These are phyloP conservation scores for Sitta carolinensis DNA, from an alignment of 2,797 vertebrate genomes.

Conservation along the genomic window DNA sequence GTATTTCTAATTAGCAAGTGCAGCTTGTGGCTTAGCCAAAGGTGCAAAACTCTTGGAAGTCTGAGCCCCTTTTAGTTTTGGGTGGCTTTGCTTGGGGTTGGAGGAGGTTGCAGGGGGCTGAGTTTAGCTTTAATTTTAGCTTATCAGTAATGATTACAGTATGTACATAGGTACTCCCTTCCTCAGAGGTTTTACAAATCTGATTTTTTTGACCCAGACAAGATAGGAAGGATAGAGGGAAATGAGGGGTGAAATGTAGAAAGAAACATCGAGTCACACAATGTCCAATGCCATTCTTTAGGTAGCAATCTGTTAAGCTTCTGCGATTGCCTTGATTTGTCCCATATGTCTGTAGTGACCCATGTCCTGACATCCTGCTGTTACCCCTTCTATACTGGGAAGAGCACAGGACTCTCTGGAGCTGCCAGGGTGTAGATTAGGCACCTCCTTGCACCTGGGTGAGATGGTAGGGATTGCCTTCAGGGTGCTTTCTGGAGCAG, in stretches of 20 bases:
- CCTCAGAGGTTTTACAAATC: neutral
- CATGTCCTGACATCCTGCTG: neutral
- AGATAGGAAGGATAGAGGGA: neutral
- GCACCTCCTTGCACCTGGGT: neutral
- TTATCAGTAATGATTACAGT: neutral
- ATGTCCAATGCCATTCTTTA: neutral
- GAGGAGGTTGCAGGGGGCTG: neutral
- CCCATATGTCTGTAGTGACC: neutral
- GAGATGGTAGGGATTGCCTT: neutral
- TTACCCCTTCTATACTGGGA: fast-evolving
- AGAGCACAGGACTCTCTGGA: neutral
- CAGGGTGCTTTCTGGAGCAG: neutral
- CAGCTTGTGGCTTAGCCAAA: neutral
- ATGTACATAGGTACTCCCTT: neutral
- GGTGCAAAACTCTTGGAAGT: neutral
- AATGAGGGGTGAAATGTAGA: neutral
- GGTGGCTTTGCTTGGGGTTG: neutral
- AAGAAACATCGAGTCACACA: neutral
- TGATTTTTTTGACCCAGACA: neutral
- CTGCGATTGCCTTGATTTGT: neutral
- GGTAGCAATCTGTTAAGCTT: neutral
- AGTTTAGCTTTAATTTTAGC: neutral
- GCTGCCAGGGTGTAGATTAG: neutral
- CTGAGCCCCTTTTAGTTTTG: neutral
- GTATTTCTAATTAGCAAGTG: neutral